Evolutionary conservation across 2,113 vertebrate genomes (phyloP).

Genomic region (Sphaerodactylus townsendi): DNA sequence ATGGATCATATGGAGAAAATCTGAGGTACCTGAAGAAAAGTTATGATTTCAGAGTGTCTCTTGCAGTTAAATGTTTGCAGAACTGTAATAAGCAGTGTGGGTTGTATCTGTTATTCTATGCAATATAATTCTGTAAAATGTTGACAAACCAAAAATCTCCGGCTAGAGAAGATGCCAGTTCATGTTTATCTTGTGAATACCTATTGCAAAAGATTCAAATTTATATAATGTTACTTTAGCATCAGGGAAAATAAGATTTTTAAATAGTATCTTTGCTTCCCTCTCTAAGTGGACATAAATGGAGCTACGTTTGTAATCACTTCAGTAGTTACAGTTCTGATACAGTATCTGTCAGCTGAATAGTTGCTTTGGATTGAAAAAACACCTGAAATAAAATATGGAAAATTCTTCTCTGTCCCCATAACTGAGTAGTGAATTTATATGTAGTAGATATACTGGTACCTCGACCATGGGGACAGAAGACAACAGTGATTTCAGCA

Average conservation of each 20-base stretch:
- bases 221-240: constrained; percentile 20
- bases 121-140: constrained; percentile 11
- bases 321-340: not conserved
- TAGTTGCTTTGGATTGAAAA: fast-evolving
- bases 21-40: constrained; percentile 5
- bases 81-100: constrained; percentile 36
- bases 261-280: constrained; percentile 57
- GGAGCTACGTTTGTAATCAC: not conserved
- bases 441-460: not conserved
- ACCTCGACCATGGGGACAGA: not conserved
- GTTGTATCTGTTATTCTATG: not conserved
- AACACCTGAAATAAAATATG: not conserved
- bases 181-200: not conserved
- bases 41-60: constrained; percentile 20
- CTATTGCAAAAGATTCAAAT: constrained; percentile 31
- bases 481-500: not conserved
- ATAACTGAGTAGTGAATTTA: not conserved
- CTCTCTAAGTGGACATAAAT: not conserved
- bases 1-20: constrained; percentile 42
- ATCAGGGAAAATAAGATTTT: constrained; percentile 34
- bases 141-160: not conserved
- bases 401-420: not conserved
- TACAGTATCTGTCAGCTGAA: not conserved
- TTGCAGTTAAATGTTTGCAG: constrained; percentile 37
- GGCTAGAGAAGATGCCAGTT: constrained; percentile 12